Conservation (phyloP, 2,797 vertebrate genomes). For the Tenualosa ilisha region DNA sequence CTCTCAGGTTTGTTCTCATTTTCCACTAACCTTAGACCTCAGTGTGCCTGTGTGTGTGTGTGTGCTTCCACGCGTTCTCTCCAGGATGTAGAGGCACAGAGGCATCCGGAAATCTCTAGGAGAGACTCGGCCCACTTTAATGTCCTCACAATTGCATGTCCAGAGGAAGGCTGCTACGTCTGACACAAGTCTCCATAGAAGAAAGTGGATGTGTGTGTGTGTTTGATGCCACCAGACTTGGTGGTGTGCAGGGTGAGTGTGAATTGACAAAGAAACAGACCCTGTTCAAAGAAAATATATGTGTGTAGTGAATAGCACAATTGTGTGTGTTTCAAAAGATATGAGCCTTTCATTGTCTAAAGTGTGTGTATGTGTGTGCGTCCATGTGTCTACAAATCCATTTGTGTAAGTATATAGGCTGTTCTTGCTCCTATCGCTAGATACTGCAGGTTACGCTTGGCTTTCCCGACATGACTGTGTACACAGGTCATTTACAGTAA, state of each 20-base stretch:
- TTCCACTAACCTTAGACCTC: neutral
- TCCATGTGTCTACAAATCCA: neutral
- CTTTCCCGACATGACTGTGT: neutral
- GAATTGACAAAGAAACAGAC: neutral
- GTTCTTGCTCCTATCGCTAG: neutral
- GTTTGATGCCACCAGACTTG: no score
- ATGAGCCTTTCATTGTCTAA: neutral
- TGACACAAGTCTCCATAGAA: neutral
- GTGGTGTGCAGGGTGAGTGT: neutral
- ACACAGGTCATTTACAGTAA: neutral
- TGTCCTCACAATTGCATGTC: no score
- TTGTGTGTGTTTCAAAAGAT: neutral
- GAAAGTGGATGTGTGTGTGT: neutral
- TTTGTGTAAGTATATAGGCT: neutral
- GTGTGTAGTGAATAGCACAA: neutral
- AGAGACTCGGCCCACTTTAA: neutral
- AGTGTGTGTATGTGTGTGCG: slow-evolving; percentile 1
- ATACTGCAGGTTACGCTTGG: neutral
- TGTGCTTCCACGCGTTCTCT: neutral
- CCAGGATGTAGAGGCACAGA: neutral
- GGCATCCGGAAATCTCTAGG: neutral
- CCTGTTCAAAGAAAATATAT: neutral
- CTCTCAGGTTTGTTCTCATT: neutral
- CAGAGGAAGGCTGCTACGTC: neutral
- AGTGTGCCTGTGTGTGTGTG: neutral